These are phyloP conservation scores for Hyaena hyaena DNA, from an alignment of 2,113 vertebrate species.

Conservation along the genomic window DNA sequence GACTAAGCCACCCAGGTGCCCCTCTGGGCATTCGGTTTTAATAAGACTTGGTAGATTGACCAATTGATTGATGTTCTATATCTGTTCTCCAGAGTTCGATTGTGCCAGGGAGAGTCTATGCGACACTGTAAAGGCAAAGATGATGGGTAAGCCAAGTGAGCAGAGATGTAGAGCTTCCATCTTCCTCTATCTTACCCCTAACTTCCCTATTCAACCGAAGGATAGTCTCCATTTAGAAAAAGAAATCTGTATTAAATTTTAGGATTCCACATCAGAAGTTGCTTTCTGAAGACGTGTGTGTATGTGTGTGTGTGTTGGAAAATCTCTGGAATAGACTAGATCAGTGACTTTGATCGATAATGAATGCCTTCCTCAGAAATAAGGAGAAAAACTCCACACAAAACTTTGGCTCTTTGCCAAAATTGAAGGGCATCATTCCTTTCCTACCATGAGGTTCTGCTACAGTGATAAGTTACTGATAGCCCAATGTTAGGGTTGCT, in stretches of 20 bases:
- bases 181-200: background rate
- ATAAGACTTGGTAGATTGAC: background rate
- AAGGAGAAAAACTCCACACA: background rate
- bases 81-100: background rate
- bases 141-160: background rate
- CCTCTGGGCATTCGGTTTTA: background rate
- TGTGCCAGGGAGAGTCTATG: background rate
- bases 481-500: background rate
- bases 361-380: conserved; percentile 11
- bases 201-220: background rate
- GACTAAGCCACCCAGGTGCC: too few species aligned
- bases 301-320: background rate
- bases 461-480: background rate
- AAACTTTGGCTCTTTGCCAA: background rate
- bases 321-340: conserved; percentile 9
- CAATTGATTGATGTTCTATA: background rate
- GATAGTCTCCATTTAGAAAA: background rate
- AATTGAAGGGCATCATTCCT: background rate
- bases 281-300: background rate
- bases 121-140: background rate
- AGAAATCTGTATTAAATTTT: background rate
- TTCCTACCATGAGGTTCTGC: background rate
- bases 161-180: background rate
- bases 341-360: background rate
- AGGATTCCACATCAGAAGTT: conserved; percentile 48